Base-by-base conservation (phyloP, 2,113 vertebrate genomes). In the Macroglossus sobrinus region DNA sequence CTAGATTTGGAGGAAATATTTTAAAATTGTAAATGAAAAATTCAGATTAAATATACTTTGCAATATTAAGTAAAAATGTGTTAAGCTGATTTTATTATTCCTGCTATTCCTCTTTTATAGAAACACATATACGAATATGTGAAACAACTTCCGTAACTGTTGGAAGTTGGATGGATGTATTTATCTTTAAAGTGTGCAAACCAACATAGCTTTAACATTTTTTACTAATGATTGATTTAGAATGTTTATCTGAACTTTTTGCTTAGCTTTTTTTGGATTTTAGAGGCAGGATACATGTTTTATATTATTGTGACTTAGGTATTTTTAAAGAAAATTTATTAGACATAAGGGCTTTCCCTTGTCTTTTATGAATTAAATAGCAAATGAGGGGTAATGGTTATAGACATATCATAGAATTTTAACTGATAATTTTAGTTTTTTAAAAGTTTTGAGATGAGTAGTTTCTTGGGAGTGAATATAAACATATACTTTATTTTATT, bases 391-490 rank as follows among this genome's bases (percentile, higher is more conserved):
- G 16, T 74, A 81, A 50, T 66, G 24, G 15, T 71, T 59, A 50
- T 64, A 50, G 50, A 82, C 72, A 80, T 92, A 66, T 30, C 26
- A 57, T 57, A 57, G 64, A 92, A 95, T 53, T 22, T 63, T 35
- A 91, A 64, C 5, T 50, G 45, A 87, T 38, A 63, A 68, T 69
- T 69, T 57, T 71, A 79, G 22, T 38, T 92, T 81, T 84, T 82
- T 68, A 38, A 57, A 76, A 91, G 26, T 50, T 85, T 89, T 76
- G 35, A 50, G 28, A 64, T 72, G 5, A 92, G n/a, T 89, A 68
- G 15, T 79, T 86, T 97, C n/a, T 72, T 93, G 63, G 59, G n/a
- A 87, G 5, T 79, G 64, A 87, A 87, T 38, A 19, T 87, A 93
- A 90, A 53, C 15, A 50, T 50, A 4, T 50, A 50, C 4, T 50